Evolutionary conservation across 2,888 invertebrate genomes (phyloP).

Genomic region (Lasioglossum lativentre): DNA sequence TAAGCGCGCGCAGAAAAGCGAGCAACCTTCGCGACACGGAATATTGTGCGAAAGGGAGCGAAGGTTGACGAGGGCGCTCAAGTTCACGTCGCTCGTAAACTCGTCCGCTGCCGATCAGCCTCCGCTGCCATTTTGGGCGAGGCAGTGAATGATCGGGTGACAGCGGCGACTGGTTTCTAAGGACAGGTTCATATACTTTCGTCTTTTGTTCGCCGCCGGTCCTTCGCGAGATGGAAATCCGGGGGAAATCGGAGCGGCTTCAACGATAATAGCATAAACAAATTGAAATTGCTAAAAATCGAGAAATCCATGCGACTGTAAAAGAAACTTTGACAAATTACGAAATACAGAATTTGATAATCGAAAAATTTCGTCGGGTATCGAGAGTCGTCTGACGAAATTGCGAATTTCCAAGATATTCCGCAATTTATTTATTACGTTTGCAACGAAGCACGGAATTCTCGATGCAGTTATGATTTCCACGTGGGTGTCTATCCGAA

Average conservation of each 20-base stretch:
- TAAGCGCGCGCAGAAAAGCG: background rate
- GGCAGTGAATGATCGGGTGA: background rate
- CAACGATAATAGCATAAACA: too few species aligned
- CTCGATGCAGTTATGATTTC: background rate
- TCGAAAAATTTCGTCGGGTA: background rate
- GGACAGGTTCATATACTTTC: constrained; percentile 2
- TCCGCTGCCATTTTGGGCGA: background rate
- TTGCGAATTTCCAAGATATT: background rate
- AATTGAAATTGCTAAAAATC: too few species aligned
- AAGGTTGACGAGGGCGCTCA: constrained; percentile 9
- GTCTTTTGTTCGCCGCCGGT: background rate
- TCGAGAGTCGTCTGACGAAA: background rate
- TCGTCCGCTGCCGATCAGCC: background rate
- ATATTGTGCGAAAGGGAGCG: background rate
- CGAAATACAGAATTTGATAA: background rate
- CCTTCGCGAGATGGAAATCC: background rate
- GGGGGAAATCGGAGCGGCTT: background rate
- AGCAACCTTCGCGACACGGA: background rate
- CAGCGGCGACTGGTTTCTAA: background rate
- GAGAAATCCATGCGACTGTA: too few species aligned
- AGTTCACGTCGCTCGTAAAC: constrained; percentile 7
- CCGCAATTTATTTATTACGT: background rate
- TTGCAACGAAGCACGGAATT: background rate
- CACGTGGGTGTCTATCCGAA: background rate
- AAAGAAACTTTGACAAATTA: too few species aligned